Evolutionary conservation across 2,888 invertebrate species (phyloP).

Genomic region (Pteria penguin): DNA sequence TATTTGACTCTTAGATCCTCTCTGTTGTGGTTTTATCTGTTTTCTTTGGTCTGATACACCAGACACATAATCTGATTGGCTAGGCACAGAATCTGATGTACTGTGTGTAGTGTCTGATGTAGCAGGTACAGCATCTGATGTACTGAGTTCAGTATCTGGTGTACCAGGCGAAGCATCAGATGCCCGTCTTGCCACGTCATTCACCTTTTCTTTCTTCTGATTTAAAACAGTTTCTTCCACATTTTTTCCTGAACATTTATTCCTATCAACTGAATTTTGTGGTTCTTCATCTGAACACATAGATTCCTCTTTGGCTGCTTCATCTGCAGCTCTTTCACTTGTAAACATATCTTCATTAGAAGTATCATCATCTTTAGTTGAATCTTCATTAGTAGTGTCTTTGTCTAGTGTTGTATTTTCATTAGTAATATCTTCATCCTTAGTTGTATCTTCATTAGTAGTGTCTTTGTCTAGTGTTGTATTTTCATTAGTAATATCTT

Average conservation of each 20-base stretch:
- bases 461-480: neutral
- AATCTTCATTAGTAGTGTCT: neutral
- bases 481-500: slow-evolving; percentile 7
- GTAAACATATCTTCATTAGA: neutral
- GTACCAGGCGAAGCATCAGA: no score
- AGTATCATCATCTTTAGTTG: neutral
- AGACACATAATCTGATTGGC: neutral
- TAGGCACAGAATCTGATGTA: no score
- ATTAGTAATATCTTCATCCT: neutral
- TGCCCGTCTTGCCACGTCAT: no score
- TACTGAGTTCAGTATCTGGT: no score
- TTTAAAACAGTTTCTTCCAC: no score
- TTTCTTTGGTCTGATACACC: no score
- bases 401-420: neutral
- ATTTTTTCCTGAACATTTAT: no score
- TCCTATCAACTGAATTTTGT: no score
- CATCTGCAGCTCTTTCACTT: neutral
- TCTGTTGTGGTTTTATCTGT: slow-evolving; percentile 36
- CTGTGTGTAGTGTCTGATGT: no score
- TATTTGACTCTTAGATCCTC: slow-evolving; percentile 64
- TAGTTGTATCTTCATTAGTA: neutral
- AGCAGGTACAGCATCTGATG: no score
- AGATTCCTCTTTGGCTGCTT: neutral
- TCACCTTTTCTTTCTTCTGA: no score
- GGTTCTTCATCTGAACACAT: no score